phyloP scores from a whole-genome alignment of 92 coral and sea anemone species.

The Blastomussa wellsi region DNA sequence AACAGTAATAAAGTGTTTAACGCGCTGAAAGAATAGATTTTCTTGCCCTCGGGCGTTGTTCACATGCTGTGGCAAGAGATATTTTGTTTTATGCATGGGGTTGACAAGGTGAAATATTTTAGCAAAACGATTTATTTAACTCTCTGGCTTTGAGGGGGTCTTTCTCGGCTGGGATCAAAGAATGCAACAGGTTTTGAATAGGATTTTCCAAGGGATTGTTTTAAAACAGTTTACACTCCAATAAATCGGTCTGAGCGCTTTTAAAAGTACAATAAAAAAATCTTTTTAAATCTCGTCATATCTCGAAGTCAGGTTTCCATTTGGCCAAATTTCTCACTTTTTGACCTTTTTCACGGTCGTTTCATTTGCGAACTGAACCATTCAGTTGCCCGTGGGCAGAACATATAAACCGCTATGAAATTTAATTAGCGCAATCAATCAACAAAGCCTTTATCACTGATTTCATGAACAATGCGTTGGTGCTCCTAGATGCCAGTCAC shows the following conservation, averaged over 20 bases:
- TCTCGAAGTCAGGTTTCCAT: neutral
- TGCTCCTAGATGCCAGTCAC: conserved; percentile 24
- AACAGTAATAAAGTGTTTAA: neutral
- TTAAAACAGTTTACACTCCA: neutral
- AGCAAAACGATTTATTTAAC: conserved; percentile 51
- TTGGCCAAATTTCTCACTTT: neutral
- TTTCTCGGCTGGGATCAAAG: conserved; percentile 36
- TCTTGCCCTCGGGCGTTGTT: neutral
- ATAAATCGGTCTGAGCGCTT: neutral
- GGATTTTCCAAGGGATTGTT: neutral
- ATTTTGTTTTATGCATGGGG: conserved; percentile 10
- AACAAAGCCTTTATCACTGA: conserved; percentile 36
- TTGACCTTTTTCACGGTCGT: neutral
- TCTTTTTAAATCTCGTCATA: neutral
- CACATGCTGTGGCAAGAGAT: neutral
- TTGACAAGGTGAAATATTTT: conserved; percentile 35
- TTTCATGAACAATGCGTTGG: conserved; percentile 15
- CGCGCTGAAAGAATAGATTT: neutral
- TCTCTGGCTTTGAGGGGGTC: conserved; percentile 50
- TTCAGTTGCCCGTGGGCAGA: neutral
- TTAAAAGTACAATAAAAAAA: neutral
- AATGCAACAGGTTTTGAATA: neutral
- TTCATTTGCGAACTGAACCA: neutral
- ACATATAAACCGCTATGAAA: neutral
- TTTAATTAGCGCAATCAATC: conserved; percentile 34